A percentile compares a stretch with the other conserved stretches of the same genome.
phyloP scores from a whole-genome alignment of 2,113 vertebrate species.

The Circaetus gallicus region DNA sequence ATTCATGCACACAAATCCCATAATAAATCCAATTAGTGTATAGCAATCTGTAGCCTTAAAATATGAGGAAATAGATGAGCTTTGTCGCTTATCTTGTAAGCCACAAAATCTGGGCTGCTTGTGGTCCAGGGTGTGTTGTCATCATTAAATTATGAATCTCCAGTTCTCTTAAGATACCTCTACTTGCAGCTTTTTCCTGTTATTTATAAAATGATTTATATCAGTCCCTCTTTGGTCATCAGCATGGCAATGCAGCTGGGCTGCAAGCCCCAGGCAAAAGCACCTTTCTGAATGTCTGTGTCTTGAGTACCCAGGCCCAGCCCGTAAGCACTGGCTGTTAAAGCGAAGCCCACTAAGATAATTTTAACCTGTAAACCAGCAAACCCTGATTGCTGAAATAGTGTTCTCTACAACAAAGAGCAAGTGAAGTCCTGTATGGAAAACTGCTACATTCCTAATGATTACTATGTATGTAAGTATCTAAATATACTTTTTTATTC shows the following conservation, averaged over 20 bases:
- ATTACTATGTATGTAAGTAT: neutral
- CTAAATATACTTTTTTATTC: neutral
- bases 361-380: neutral
- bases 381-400: neutral
- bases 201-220: neutral
- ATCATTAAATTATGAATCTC: neutral
- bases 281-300: neutral
- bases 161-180: neutral
- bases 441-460: neutral
- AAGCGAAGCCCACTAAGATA: neutral
- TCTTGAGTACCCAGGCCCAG: neutral
- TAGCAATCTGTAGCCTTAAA: neutral
- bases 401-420: neutral
- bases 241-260: neutral
- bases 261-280: neutral
- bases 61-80: neutral
- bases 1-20: neutral
- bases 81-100: neutral
- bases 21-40: neutral
- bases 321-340: neutral
- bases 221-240: neutral
- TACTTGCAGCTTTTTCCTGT: neutral
- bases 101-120: neutral
- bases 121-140: neutral
- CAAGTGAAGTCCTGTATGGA: neutral